phyloP scores from a whole-genome alignment of 2,797 vertebrate species.

The Podarcis lilfordi region DNA sequence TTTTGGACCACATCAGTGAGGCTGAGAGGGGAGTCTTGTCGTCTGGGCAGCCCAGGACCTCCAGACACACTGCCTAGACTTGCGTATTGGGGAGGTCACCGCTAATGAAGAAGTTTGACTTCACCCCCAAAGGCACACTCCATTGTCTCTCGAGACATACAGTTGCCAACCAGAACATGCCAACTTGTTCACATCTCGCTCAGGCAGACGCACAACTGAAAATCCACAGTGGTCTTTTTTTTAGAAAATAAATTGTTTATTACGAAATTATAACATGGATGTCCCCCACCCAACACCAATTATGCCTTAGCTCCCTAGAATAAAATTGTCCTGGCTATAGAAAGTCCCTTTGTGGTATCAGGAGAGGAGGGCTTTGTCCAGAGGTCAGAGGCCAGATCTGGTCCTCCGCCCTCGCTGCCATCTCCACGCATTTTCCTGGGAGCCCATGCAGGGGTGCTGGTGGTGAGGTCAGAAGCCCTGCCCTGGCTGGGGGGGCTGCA shows the following conservation, averaged over 20 bases:
- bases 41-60: no score
- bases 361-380: conserved; percentile 10
- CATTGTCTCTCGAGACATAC: no score
- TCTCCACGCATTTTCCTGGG: neutral
- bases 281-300: conserved; percentile 56
- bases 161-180: no score
- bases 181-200: neutral
- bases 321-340: conserved; percentile 31
- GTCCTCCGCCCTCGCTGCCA: neutral
- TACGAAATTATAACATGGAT: conserved; percentile 72
- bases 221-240: neutral
- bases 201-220: neutral
- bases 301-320: conserved; percentile 52
- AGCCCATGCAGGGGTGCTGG: neutral
- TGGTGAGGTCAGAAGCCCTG: neutral
- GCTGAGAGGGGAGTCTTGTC: no score
- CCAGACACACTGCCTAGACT: no score
- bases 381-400: neutral
- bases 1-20: no score
- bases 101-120: no score
- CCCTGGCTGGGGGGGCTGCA: neutral
- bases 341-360: neutral
- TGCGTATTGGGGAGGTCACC: no score
- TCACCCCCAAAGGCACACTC: no score
- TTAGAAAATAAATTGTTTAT: conserved; percentile 79